These are phyloP conservation scores for Eulacestoma nigropectus DNA, from an alignment of 2,113 vertebrate genomes.

Conservation along the genomic window DNA sequence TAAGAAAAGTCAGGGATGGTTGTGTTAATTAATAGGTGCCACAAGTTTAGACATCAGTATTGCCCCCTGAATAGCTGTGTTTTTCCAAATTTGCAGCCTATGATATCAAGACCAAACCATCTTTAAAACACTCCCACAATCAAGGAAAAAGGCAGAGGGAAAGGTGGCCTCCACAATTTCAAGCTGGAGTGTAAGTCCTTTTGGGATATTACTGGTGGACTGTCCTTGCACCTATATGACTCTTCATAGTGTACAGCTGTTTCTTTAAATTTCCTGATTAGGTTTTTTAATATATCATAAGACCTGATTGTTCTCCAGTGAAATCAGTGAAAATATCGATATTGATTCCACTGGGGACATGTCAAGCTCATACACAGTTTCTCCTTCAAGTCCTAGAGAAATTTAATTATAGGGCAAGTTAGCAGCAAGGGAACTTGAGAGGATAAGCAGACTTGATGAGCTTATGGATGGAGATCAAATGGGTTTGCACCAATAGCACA, in stretches of 20 bases:
- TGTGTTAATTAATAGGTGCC: neutral
- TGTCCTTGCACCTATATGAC: rapidly evolving
- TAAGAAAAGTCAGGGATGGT: neutral
- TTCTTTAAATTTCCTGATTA: neutral
- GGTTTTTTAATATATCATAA: neutral
- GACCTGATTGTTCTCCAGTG: neutral
- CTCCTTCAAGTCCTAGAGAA: neutral
- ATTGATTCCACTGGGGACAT: neutral
- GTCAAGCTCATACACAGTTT: neutral
- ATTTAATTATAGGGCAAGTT: neutral
- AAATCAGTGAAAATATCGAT: neutral
- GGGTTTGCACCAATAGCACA: neutral
- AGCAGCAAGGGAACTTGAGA: neutral
- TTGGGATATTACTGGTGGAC: neutral
- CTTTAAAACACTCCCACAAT: neutral
- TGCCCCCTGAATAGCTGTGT: neutral
- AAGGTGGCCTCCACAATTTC: neutral
- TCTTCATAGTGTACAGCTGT: neutral
- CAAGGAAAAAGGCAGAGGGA: neutral
- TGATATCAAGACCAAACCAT: neutral
- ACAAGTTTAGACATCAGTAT: neutral
- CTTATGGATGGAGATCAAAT: neutral
- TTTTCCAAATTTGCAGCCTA: neutral
- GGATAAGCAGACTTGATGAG: neutral
- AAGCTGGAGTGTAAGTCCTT: neutral